Conservation (phyloP, 2,888 invertebrate genomes). For the Leucophenga maculata region DNA sequence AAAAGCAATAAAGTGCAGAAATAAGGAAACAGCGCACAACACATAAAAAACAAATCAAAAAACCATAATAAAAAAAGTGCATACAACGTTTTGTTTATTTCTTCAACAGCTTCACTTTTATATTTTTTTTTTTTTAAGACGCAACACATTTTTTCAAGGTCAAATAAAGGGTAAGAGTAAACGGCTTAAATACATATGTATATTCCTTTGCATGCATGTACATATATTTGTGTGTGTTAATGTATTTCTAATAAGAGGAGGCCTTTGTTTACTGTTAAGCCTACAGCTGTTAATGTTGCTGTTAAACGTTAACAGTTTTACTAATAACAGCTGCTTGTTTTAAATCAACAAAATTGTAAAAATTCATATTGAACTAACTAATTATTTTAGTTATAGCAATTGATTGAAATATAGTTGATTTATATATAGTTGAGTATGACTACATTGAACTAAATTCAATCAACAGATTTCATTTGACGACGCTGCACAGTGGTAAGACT, state of each 20-base stretch:
- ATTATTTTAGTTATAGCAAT: too few species aligned
- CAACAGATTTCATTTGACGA: too few species aligned
- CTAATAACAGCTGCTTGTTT: neutral
- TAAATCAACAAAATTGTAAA: too few species aligned
- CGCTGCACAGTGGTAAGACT: too few species aligned
- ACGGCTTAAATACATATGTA: too few species aligned
- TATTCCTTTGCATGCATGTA: neutral
- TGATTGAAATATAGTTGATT: too few species aligned
- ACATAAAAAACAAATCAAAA: neutral
- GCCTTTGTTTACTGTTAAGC: neutral
- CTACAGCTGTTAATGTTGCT: neutral
- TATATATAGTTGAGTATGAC: too few species aligned
- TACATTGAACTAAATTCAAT: too few species aligned
- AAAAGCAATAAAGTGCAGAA: slow-evolving; percentile 21
- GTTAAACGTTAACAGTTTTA: neutral
- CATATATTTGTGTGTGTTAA: slow-evolving; percentile 15
- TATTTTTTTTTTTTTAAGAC: neutral
- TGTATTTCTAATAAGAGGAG: slow-evolving; percentile 30
- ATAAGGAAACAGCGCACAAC: neutral
- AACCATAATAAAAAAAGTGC: slow-evolving; percentile 9
- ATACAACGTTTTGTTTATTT: slow-evolving; percentile 26
- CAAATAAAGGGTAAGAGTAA: slow-evolving; percentile 51
- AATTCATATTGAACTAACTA: too few species aligned
- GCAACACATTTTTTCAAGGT: slow-evolving; percentile 51
- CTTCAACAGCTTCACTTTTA: too few species aligned